A percentile compares a stretch with the other conserved stretches of the same genome.
phyloP scores from a whole-genome alignment of 2,888 invertebrate species.

The Lasioglossum calceatum region DNA sequence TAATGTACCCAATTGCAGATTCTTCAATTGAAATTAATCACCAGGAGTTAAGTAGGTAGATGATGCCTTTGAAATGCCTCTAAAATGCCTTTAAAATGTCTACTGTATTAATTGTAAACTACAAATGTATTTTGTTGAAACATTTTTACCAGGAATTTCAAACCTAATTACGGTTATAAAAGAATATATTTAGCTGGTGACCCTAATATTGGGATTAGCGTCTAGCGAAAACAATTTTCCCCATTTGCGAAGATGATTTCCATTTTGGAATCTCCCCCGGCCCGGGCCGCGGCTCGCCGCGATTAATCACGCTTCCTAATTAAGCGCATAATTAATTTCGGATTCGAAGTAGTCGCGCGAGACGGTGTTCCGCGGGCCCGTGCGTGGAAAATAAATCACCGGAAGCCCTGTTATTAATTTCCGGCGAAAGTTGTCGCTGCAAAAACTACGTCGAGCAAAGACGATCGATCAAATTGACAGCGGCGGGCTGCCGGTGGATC shows the following conservation, averaged over 20 bases:
- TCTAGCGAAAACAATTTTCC: not conserved
- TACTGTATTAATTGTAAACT: no score
- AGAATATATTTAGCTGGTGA: not conserved
- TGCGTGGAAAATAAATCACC: constrained; percentile 44
- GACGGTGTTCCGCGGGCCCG: not conserved
- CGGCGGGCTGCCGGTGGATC: constrained; percentile 13
- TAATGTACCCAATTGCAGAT: no score
- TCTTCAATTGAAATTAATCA: no score
- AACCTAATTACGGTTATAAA: no score
- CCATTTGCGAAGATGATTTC: not conserved
- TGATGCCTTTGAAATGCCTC: no score
- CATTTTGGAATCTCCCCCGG: not conserved
- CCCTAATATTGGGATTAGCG: not conserved
- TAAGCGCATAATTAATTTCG: constrained; percentile 55
- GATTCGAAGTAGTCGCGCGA: constrained; percentile 21
- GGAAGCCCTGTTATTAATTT: constrained; percentile 44
- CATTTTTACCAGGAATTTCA: no score
- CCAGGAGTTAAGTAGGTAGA: no score
- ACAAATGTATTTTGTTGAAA: no score
- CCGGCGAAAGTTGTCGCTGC: constrained; percentile 34
- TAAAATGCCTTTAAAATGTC: no score
- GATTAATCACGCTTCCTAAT: constrained; percentile 53
- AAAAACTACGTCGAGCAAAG: constrained; percentile 27
- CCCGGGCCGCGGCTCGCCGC: not conserved
- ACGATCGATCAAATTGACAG: constrained; percentile 48